Percentiles rank a stretch among this genome's conserved stretches.
These are phyloP conservation scores for Masnerella sp. DNA, from an alignment of 2,888 invertebrate genomes.

Conservation along the genomic window DNA sequence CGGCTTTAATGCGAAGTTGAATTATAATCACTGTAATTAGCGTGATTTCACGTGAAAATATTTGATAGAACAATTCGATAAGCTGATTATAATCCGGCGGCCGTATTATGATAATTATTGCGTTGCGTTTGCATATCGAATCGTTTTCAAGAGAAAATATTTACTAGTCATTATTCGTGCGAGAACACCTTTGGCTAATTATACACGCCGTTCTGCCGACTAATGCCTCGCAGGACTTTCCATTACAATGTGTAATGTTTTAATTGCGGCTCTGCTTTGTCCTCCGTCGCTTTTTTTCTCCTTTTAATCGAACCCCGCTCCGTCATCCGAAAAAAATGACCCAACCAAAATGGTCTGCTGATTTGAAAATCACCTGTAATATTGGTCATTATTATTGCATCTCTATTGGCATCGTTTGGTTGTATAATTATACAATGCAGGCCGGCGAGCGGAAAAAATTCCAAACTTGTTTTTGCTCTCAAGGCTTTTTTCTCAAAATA, in stretches of 20 bases:
- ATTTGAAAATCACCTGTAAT: too few relatives aligned
- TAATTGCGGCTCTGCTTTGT: slow-evolving; percentile 30
- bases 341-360: too few relatives aligned
- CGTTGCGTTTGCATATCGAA: slow-evolving; percentile 55
- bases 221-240: slow-evolving; percentile 33
- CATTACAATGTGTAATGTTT: slow-evolving; percentile 51
- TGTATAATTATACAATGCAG: neutral
- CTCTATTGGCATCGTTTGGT: too few relatives aligned
- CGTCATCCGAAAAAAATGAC: too few relatives aligned
- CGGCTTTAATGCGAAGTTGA: slow-evolving; percentile 57
- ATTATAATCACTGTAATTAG: slow-evolving; percentile 60
- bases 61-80: slow-evolving; percentile 62
- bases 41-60: slow-evolving; percentile 59
- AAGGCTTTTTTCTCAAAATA: too few relatives aligned
- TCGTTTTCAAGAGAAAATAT: slow-evolving; percentile 57
- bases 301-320: too few relatives aligned
- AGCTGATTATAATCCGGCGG: slow-evolving; percentile 58
- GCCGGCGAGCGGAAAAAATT: too few relatives aligned
- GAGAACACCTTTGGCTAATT: slow-evolving; percentile 54
- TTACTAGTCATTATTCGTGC: slow-evolving; percentile 54
- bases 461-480: too few relatives aligned
- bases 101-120: slow-evolving; percentile 56
- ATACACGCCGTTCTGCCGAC: slow-evolving; percentile 34
- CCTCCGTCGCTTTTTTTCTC: too few relatives aligned
- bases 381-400: too few relatives aligned